phyloP scores from a whole-genome alignment of 2,888 invertebrate genomes.

The Junonia oenone region DNA sequence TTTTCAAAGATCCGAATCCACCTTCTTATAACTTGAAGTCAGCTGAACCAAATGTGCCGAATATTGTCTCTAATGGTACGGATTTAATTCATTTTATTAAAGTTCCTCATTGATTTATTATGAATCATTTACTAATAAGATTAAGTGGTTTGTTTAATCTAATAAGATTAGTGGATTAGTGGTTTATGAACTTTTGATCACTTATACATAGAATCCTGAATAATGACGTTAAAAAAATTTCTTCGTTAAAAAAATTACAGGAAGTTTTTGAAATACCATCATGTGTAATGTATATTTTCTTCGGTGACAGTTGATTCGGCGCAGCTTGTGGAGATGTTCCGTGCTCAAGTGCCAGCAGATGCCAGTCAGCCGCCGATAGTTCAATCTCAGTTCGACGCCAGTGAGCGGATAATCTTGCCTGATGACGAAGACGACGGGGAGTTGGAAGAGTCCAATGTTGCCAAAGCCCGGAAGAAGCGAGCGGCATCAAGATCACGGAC shows the following conservation, averaged over 20 bases:
- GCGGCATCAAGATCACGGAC: not conserved
- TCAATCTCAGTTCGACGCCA: constrained; percentile 30
- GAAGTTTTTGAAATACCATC: too few species aligned
- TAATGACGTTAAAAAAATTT: too few species aligned
- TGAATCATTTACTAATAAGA: too few species aligned
- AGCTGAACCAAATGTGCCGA: not conserved
- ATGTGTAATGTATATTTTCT: not conserved
- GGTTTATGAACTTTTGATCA: too few species aligned
- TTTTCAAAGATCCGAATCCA: not conserved
- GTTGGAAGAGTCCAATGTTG: not conserved
- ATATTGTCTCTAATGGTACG: not conserved
- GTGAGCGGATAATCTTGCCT: constrained; percentile 31
- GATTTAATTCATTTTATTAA: not conserved
- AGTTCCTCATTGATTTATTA: too few species aligned
- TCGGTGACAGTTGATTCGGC: constrained; percentile 40
- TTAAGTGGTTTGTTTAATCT: too few species aligned
- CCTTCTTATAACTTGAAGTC: not conserved
- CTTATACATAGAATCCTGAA: too few species aligned
- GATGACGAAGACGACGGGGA: constrained; percentile 22
- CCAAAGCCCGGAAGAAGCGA: not conserved
- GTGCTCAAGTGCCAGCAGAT: constrained; percentile 38
- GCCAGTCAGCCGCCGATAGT: constrained; percentile 47
- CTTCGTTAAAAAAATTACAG: too few species aligned
- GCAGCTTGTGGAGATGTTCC: constrained; percentile 46
- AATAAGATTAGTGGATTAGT: too few species aligned